Evolutionary conservation across 2,113 vertebrate genomes (phyloP).

Genomic region (Cyanistes caeruleus): DNA sequence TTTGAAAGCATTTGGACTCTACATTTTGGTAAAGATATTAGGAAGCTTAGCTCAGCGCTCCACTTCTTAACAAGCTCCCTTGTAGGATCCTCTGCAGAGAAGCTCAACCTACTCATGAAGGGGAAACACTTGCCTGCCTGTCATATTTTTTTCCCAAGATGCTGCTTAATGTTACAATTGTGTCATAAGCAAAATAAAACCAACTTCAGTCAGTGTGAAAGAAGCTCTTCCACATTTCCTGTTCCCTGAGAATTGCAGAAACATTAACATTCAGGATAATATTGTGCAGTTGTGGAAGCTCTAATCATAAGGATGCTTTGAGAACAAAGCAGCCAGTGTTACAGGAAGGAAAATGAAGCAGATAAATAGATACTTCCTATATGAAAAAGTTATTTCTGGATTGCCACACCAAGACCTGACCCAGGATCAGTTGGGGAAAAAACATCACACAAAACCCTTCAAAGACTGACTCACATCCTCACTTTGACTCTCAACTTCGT

Average conservation of each 20-base stretch:
- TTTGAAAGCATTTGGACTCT: not conserved
- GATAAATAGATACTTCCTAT: slow-evolving; percentile 29
- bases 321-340: not conserved
- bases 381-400: slow-evolving; percentile 30
- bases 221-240: not conserved
- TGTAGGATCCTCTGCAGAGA: not conserved
- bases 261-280: not conserved
- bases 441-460: slow-evolving; percentile 5
- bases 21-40: not conserved
- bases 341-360: not conserved
- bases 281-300: not conserved
- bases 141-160: not conserved
- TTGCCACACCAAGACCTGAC: not conserved
- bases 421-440: slow-evolving; percentile 7
- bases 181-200: not conserved
- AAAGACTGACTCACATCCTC: slow-evolving; percentile 40
- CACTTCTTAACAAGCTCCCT: not conserved
- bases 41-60: not conserved
- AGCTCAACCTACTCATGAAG: not conserved
- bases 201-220: not conserved
- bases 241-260: not conserved
- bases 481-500: not conserved
- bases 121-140: not conserved
- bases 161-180: not conserved
- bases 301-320: not conserved